A percentile compares a stretch with the other conserved stretches of the same genome.
phyloP scores from a whole-genome alignment of 2,797 vertebrate species.

The Sebastes elongatus region DNA sequence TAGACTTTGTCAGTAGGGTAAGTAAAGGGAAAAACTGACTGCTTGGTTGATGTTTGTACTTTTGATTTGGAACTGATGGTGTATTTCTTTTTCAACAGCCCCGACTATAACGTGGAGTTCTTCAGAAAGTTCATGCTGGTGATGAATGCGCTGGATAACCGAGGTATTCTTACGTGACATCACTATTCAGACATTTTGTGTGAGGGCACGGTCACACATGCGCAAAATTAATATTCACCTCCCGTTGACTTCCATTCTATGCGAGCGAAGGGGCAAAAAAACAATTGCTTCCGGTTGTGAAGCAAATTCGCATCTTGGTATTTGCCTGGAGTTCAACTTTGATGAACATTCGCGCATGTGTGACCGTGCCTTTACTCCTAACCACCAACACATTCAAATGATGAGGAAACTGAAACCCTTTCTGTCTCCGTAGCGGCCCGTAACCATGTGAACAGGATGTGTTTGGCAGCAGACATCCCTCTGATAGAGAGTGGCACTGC shows the following conservation, averaged over 20 bases:
- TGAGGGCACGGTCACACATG: background rate
- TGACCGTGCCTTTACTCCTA: background rate
- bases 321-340: too few species aligned
- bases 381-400: background rate
- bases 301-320: background rate
- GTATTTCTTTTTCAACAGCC: constrained; percentile 75
- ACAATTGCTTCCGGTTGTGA: background rate
- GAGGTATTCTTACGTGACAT: constrained; percentile 82
- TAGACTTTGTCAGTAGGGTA: background rate
- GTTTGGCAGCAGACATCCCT: constrained; percentile 94
- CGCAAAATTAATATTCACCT: background rate
- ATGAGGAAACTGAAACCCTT: background rate
- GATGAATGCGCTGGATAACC: constrained; percentile 98
- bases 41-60: background rate
- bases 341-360: background rate
- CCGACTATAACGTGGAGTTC: constrained; percentile 97
- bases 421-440: constrained; percentile 86
- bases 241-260: too few species aligned
- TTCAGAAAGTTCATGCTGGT: constrained; percentile 94
- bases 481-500: constrained; percentile 97
- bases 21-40: background rate
- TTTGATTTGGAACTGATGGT: background rate
- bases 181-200: background rate
- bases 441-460: constrained; percentile 99
- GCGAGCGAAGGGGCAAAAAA: background rate